Base-by-base conservation (phyloP, 2,113 vertebrate genomes). In the Rhynchomys soricoides region DNA sequence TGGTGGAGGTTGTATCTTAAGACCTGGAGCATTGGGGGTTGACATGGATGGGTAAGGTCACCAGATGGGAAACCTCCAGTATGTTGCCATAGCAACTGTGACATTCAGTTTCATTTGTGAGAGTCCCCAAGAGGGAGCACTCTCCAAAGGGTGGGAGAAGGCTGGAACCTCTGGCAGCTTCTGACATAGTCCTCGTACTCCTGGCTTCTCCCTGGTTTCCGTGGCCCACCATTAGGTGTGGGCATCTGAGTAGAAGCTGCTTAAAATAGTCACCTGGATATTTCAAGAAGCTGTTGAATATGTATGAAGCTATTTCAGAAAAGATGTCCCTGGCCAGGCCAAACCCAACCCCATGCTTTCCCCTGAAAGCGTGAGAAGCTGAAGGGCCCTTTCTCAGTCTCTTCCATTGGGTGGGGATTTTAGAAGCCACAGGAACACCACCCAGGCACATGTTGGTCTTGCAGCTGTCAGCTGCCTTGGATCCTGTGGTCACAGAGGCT, bases 231-330 rank as follows among this genome's bases (percentile, higher is more conserved):
- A 92, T 92, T 64, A 64, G 7, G 62, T 97, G 98, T 95, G 34
- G 97, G 94, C 94, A 94, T 97, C 97, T 96, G 57, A 98, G 96
- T 97, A 96, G 96, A 97, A 94, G 92, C 86, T 12, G 48, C 98
- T 98, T 97, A 97, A 98, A 98, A 98, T 97, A 98, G 93, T 11
- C 70, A 82, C 85, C 77, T 77, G 2, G 93, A 98, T 98, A 98
- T 97, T 98, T 98, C 98, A 98, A 97, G 98, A 97, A 98, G 92
- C 40, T 96, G 92, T 94, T 98, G 98, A 98, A 98, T 97, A 98
- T 0, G 85, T 97, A 97, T 34, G 77, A 97, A 98, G 97, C 97
- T 98, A 97, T 97, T 97, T 93, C 77, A 86, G 95, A 97, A 98
- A 97, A 97, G 97, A 95, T 89, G 82, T 97, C 96, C 95, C 94